phyloP scores from a whole-genome alignment of 2,113 vertebrate species.

The Sphaerodactylus townsendi region DNA sequence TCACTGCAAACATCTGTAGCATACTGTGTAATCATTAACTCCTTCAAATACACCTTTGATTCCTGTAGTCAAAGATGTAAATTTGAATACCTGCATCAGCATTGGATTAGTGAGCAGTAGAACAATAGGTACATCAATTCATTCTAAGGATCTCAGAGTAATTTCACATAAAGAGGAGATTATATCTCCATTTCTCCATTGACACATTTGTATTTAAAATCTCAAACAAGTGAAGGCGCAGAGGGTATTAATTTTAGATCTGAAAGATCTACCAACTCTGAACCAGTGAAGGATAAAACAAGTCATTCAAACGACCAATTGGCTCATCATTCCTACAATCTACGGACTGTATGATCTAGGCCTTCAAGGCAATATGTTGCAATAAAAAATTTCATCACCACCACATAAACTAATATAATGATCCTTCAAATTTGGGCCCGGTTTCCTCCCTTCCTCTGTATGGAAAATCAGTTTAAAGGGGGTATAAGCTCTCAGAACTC shows the following conservation, averaged over 20 bases:
- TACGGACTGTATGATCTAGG: conserved; percentile 46
- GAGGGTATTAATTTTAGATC: conserved; percentile 38
- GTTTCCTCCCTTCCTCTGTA: conserved; percentile 13
- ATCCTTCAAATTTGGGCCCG: conserved; percentile 39
- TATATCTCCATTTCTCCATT: conserved; percentile 21
- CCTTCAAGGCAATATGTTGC: conserved; percentile 16
- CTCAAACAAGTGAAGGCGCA: conserved; percentile 50
- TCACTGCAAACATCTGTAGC: background rate
- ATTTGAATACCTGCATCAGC: background rate
- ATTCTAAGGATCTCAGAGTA: background rate
- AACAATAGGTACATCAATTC: conserved; percentile 1
- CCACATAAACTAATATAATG: conserved; percentile 23
- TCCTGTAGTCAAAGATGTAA: background rate
- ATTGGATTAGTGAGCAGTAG: background rate
- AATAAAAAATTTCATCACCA: conserved; percentile 22
- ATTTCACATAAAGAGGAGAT: background rate
- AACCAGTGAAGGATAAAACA: conserved; percentile 46
- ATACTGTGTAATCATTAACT: background rate
- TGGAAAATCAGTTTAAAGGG: background rate
- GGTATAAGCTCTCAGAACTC: too few species aligned
- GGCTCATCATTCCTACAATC: conserved; percentile 56
- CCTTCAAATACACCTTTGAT: conserved; percentile 12
- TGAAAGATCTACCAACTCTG: conserved; percentile 44
- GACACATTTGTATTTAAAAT: conserved; percentile 45
- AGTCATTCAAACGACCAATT: conserved; percentile 42